Base-by-base conservation (phyloP, 2,797 vertebrate genomes). In the Halcyon leucocephala region DNA sequence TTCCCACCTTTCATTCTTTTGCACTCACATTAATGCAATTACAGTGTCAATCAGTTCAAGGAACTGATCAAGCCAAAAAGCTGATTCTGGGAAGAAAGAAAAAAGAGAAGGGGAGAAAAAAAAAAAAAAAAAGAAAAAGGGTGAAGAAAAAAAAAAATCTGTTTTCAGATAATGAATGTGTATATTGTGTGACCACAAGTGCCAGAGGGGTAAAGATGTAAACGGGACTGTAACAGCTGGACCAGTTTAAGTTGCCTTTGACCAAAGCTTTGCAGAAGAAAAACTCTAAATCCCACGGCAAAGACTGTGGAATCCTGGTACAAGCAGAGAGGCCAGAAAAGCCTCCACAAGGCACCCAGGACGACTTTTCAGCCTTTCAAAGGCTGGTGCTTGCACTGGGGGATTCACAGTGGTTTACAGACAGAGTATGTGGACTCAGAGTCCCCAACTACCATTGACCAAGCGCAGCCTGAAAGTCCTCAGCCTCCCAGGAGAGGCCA, bases 221-320 rank as follows among this genome's bases (percentile, higher is more conserved):
- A 81, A 86, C 10, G 54, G 7, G 2, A 46, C 25, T 51, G 7
- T 42, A 91, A 77, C 89, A 95, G 83, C 69, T 86, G 82, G 48
- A 78, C 73, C 41, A 81, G n/a, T 41, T 93, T 71, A 83, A 83
- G 24, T 25, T 93, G 73, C 57, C 26, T 74, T 74, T 89, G 41
- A 90, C 70, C 73, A 90, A 65, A 20, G 74, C 31, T 16, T 87
- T 64, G 28, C 64, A 60, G n/a, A 66, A 20, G 12, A 82, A 82
- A 72, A 95, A 55, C 37, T 20, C 48, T 44, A 80, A 80, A 62
- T 52, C 44, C 3, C 52, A 37, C 4, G 78, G 41, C 48, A 90
- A 54, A 86, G 35, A 48, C 6, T 29, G 33, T 4, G 10, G 22
- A 76, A 87, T 48, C n/a, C 19, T 55, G 6, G 15, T 41, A 57